phyloP scores from a whole-genome alignment of 1,140 invertebrate species.

The Drosophila sucinea region DNA sequence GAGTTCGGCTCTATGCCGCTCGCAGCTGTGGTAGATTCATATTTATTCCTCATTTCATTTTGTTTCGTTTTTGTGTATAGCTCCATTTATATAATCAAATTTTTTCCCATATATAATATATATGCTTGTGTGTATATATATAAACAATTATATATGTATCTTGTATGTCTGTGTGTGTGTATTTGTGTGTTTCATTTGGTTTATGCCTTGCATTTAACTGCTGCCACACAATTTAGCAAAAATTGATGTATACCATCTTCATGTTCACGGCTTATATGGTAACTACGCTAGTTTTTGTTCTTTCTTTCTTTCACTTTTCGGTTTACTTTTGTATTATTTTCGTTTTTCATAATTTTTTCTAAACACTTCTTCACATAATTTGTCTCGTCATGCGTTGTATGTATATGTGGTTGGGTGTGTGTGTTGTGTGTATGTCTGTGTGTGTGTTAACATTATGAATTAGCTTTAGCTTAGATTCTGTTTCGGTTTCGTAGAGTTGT shows the following conservation, averaged over 20 bases:
- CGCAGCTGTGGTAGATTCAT: conserved; percentile 48
- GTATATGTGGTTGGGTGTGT: conserved; percentile 45
- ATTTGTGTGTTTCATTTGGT: conserved; percentile 49
- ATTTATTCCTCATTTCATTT: conserved; percentile 47
- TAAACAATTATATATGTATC: conserved; percentile 77
- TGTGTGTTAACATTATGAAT: conserved; percentile 52
- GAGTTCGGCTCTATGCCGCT: conserved; percentile 28
- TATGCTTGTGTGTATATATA: conserved; percentile 67
- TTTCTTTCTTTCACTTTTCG: conserved; percentile 53
- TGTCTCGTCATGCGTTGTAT: conserved; percentile 78
- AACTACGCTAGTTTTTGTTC: conserved; percentile 68
- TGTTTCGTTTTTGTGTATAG: conserved; percentile 70
- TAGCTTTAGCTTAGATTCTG: conserved; percentile 55
- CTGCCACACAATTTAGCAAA: conserved; percentile 67
- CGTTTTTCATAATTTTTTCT: conserved; percentile 72
- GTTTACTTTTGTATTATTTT: conserved; percentile 55
- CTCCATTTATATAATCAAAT: conserved; percentile 80
- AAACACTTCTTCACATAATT: conserved; percentile 72
- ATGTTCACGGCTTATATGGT: conserved; percentile 71
- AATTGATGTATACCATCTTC: conserved; percentile 51
- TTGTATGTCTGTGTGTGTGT: conserved; percentile 68
- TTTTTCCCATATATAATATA: conserved; percentile 68
- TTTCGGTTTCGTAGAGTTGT: conserved; percentile 36
- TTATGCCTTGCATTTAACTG: conserved; percentile 45
- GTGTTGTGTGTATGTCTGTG: conserved; percentile 54